Conservation (phyloP, 2,888 invertebrate genomes). For the Lottia gigantea region DNA sequence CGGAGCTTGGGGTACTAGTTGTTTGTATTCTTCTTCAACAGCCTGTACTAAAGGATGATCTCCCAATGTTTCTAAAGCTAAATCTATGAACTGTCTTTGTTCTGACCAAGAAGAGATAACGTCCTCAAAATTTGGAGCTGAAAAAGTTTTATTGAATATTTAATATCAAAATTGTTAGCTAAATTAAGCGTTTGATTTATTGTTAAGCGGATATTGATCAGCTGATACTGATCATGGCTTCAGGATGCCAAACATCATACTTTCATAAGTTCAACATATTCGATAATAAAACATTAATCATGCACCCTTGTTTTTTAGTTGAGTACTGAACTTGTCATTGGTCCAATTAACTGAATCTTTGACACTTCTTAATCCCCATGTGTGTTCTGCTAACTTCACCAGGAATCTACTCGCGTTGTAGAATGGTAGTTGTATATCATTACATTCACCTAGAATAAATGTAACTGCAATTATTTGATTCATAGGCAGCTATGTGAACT, state of each 20-base stretch:
- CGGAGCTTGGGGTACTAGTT: conserved; percentile 30
- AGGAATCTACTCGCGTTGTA: conserved; percentile 56
- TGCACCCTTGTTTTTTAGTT: conserved; percentile 27
- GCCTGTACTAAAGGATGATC: conserved; percentile 44
- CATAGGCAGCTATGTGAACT: not conserved
- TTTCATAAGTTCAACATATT: too few relatives aligned
- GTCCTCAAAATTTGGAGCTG: conserved; percentile 43
- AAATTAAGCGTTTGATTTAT: too few relatives aligned
- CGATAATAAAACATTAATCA: too few relatives aligned
- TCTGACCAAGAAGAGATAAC: conserved; percentile 53
- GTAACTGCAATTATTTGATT: conserved; percentile 7
- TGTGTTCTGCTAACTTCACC: conserved; percentile 60
- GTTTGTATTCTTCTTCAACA: conserved; percentile 30
- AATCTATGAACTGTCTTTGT: conserved; percentile 47
- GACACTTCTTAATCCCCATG: conserved; percentile 57
- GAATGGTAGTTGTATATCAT: conserved; percentile 33
- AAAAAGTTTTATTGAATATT: conserved; percentile 1
- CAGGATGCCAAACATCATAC: too few relatives aligned
- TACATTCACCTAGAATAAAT: conserved; percentile 39
- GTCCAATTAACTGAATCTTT: conserved; percentile 57
- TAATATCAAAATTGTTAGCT: not conserved
- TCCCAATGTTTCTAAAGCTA: conserved; percentile 51
- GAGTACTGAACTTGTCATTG: conserved; percentile 47
- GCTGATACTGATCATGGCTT: too few relatives aligned
- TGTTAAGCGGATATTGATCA: too few relatives aligned